These are phyloP conservation scores for Hyphantria cunea DNA, from an alignment of 1,140 invertebrate genomes.

Conservation along the genomic window DNA sequence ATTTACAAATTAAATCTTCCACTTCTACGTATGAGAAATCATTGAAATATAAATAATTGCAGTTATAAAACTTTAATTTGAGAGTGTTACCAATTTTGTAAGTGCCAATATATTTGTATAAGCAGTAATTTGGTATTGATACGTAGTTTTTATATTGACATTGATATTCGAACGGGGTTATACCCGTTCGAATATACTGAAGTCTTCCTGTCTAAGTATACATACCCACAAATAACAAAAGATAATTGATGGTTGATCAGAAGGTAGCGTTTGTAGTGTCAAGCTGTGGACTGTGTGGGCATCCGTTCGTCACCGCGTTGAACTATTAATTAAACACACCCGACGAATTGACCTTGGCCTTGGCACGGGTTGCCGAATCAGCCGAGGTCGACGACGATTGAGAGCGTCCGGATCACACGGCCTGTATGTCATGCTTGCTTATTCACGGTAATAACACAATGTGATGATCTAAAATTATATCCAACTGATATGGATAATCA, in stretches of 20 bases:
- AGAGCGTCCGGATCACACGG: constrained; percentile 75
- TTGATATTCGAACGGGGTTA: no score
- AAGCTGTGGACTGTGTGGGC: constrained; percentile 33
- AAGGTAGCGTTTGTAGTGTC: constrained; percentile 10
- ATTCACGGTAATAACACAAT: constrained; percentile 26
- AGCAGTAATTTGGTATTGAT: no score
- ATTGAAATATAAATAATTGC: no score
- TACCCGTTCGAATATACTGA: no score
- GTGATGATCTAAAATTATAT: constrained; percentile 2
- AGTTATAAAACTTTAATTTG: no score
- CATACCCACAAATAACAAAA: no score
- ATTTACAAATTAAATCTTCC: not conserved
- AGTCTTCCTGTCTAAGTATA: no score
- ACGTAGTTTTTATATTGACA: no score
- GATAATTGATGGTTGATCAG: not conserved
- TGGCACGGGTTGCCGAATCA: constrained; percentile 75
- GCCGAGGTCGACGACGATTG: constrained; percentile 67
- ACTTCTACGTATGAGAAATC: no score
- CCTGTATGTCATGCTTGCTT: constrained; percentile 38
- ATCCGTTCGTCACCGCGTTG: constrained; percentile 46
- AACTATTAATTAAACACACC: constrained; percentile 66
- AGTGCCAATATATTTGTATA: no score
- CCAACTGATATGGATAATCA: not conserved
- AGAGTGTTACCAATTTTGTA: no score
- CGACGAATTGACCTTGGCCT: constrained; percentile 71